Percentiles rank a stretch among this genome's conserved stretches.
Evolutionary conservation across 2,113 vertebrate species (phyloP).

Genomic region (Sorex araneus): DNA sequence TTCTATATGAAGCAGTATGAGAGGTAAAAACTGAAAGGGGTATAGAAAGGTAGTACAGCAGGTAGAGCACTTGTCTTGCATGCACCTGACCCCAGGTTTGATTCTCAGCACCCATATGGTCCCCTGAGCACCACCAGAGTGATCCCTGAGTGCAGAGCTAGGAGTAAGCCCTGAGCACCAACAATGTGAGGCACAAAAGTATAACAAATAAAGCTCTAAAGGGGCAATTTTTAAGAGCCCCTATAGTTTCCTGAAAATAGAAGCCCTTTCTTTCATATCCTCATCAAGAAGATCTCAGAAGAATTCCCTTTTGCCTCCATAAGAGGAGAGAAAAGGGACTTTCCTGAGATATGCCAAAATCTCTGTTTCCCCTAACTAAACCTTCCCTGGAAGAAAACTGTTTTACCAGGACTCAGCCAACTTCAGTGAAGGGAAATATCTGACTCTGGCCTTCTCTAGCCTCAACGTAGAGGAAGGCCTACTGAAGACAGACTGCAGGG

Average conservation of each 20-base stretch:
- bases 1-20: no score
- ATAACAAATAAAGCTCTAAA: neutral
- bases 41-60: no score
- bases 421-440: neutral
- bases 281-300: neutral
- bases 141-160: no score
- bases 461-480: fast-evolving
- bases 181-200: no score
- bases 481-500: neutral
- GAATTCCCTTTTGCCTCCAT: conserved; percentile 10
- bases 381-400: neutral
- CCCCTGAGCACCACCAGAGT: no score
- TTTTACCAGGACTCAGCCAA: neutral
- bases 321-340: neutral
- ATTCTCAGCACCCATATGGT: no score
- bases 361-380: neutral
- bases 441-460: neutral
- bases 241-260: neutral
- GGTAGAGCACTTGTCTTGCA: no score
- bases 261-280: neutral
- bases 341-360: neutral
- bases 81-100: no score
- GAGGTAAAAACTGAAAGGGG: no score
- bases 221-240: neutral
- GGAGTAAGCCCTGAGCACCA: no score